phyloP scores from a whole-genome alignment of 2,888 invertebrate genomes.

The Idaea aversata region DNA sequence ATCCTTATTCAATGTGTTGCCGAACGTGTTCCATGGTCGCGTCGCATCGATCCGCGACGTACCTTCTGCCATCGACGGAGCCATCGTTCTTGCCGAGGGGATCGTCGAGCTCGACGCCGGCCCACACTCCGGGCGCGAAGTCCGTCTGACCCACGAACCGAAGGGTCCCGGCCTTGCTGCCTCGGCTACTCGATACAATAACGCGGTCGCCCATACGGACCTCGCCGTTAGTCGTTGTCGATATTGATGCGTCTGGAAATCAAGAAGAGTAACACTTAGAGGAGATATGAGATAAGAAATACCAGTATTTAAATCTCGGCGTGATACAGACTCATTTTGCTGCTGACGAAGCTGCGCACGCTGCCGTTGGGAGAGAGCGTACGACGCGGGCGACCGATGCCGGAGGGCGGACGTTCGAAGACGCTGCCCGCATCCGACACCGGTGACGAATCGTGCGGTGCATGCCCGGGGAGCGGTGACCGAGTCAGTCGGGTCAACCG shows the following conservation, averaged over 20 bases:
- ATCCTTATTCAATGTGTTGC: constrained; percentile 11
- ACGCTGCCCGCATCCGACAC: constrained; percentile 73
- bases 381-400: constrained; percentile 65
- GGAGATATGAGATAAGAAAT: not conserved
- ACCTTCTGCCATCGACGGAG: constrained; percentile 95
- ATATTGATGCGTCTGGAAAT: constrained; percentile 67
- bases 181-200: constrained; percentile 91
- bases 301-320: constrained; percentile 25
- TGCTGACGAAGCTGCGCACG: constrained; percentile 74
- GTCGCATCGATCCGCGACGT: constrained; percentile 19
- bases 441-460: constrained; percentile 72
- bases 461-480: constrained; percentile 81
- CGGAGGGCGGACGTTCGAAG: constrained; percentile 70
- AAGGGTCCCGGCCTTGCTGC: constrained; percentile 93
- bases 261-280: constrained; percentile 6
- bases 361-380: constrained; percentile 75
- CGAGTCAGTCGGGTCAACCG: constrained; percentile 91
- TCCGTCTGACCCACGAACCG: constrained; percentile 93
- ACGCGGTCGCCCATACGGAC: constrained; percentile 94
- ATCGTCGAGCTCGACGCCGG: constrained; percentile 96
- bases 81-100: constrained; percentile 98
- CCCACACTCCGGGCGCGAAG: constrained; percentile 97
- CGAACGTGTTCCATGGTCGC: not conserved
- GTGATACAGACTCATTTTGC: constrained; percentile 68
- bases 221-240: constrained; percentile 78